These are phyloP conservation scores for Pelmatolapia mariae DNA, from an alignment of 2,113 vertebrate genomes.

Conservation along the genomic window DNA sequence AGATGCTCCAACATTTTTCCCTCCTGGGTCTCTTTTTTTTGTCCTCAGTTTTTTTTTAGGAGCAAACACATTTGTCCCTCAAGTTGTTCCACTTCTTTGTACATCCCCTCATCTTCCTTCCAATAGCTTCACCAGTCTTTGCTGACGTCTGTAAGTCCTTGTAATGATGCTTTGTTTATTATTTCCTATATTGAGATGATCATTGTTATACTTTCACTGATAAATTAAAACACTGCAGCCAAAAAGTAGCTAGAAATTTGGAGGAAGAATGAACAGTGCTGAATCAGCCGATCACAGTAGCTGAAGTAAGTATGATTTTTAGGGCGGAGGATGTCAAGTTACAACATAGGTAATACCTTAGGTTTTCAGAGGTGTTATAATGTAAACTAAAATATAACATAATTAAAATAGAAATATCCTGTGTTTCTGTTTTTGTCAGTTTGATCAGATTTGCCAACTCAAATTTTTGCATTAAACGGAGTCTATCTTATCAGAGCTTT, in stretches of 20 bases:
- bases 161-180: neutral
- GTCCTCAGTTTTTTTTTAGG: neutral
- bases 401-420: neutral
- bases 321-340: accelerated
- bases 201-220: neutral
- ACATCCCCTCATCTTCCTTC: neutral
- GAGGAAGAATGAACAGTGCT: neutral
- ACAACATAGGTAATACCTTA: accelerated
- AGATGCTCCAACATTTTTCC: too few relatives aligned
- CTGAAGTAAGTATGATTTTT: neutral
- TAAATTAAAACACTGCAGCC: neutral
- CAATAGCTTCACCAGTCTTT: accelerated
- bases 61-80: neutral
- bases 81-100: neutral
- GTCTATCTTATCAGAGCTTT: neutral
- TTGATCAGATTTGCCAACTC: neutral
- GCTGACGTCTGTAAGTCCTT: neutral
- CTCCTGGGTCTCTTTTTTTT: neutral
- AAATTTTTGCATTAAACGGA: neutral
- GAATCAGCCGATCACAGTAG: accelerated
- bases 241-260: neutral
- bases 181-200: neutral
- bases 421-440: neutral
- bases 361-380: neutral
- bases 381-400: accelerated